phyloP scores from a whole-genome alignment of 2,113 vertebrate genomes.

The Ellobius talpinus region DNA sequence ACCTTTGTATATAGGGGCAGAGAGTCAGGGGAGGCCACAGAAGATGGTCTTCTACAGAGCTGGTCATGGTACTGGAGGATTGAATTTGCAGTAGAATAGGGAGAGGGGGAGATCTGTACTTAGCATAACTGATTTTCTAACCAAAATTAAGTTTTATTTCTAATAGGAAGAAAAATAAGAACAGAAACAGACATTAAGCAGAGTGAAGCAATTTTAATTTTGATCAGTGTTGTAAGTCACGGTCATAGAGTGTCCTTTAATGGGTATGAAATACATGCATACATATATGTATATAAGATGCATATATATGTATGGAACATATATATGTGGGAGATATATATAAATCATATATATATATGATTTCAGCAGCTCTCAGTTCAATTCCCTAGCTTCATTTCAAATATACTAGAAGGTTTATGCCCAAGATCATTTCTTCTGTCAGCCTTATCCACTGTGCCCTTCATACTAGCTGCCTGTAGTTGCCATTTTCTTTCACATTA shows the following conservation, averaged over 20 bases:
- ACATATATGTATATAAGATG: not conserved
- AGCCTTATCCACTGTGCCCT: not conserved
- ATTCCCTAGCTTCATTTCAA: not conserved
- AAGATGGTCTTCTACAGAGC: not conserved
- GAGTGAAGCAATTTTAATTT: not conserved
- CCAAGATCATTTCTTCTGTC: not conserved
- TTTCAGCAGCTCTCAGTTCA: not conserved
- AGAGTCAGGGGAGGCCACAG: too few species aligned
- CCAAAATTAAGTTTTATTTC: not conserved
- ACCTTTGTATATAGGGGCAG: not conserved
- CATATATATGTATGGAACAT: not conserved
- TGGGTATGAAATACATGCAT: not conserved
- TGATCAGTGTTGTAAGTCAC: not conserved
- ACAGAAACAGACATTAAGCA: not conserved
- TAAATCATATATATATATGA: not conserved
- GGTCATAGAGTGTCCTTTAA: not conserved
- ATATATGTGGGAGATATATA: not conserved
- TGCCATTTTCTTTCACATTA: not conserved
- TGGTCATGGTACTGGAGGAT: fast-evolving
- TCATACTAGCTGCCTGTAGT: not conserved
- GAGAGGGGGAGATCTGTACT: too few species aligned
- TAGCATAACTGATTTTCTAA: not conserved
- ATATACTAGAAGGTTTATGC: not conserved
- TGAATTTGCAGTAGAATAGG: not conserved
- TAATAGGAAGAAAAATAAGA: not conserved